Evolutionary conservation across 2,113 vertebrate species (phyloP).

Genomic region (Probosciger aterrimus): DNA sequence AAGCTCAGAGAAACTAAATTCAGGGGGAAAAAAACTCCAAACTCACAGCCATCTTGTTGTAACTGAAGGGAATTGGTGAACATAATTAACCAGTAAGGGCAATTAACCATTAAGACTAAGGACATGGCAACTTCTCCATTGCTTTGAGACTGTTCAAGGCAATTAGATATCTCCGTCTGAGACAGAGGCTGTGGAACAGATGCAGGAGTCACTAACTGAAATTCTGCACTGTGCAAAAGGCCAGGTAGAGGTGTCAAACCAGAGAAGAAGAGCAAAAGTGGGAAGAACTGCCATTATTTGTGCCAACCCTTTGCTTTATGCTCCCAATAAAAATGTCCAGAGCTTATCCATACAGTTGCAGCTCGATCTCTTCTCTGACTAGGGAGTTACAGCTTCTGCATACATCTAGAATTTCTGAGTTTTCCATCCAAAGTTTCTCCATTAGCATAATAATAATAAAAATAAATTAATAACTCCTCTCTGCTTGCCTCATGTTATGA

Average conservation of each 20-base stretch:
- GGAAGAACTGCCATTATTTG: not conserved
- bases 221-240: not conserved
- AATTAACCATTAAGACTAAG: not conserved
- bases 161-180: not conserved
- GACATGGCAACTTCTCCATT: not conserved
- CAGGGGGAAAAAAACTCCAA: fast-evolving
- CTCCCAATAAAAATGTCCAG: not conserved
- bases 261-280: not conserved
- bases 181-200: not conserved
- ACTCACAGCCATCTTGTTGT: not conserved
- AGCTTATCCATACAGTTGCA: not conserved
- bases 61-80: not conserved
- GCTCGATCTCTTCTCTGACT: not conserved
- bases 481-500: not conserved
- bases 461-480: not conserved
- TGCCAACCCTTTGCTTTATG: not conserved
- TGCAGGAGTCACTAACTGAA: not conserved
- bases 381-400: not conserved
- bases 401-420: not conserved
- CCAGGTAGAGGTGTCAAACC: not conserved
- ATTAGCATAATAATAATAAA: not conserved
- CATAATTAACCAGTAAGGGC: not conserved
- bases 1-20: not conserved
- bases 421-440: not conserved
- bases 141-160: not conserved